These are phyloP conservation scores for Nebria ingens DNA, from an alignment of 1,140 invertebrate species.

Conservation along the genomic window DNA sequence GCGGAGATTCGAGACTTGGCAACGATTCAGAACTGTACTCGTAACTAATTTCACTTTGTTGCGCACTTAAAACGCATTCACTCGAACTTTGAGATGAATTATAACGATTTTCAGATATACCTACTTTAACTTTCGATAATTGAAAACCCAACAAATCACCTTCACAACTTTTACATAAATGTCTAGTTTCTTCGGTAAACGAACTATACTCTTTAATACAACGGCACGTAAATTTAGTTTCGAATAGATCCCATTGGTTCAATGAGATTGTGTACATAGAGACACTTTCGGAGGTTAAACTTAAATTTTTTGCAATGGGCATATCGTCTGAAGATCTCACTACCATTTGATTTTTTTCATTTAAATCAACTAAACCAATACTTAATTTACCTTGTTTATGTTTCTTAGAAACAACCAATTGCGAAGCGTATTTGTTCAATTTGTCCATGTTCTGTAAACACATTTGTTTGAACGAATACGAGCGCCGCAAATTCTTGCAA, in stretches of 20 bases:
- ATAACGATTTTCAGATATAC: neutral
- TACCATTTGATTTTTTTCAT: neutral
- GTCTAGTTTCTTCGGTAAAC: neutral
- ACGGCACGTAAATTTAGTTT: constrained; percentile 1
- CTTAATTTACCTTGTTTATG: too few relatives aligned
- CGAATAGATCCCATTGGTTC: neutral
- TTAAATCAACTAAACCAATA: too few relatives aligned
- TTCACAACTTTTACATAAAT: constrained; percentile 3
- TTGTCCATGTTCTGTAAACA: neutral
- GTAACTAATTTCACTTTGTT: neutral
- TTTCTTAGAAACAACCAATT: too few relatives aligned
- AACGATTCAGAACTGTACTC: neutral
- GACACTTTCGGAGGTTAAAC: neutral
- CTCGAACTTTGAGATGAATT: neutral
- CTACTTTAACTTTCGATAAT: neutral
- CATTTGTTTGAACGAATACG: neutral
- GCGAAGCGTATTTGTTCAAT: neutral
- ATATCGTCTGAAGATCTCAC: neutral
- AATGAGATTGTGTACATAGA: neutral
- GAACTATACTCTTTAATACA: neutral
- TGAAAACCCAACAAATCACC: neutral
- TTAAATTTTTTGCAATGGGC: neutral
- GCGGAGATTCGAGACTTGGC: neutral
- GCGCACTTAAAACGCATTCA: neutral
- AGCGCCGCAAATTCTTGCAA: neutral